Percentiles rank a stretch among this genome's conserved stretches.
These are phyloP conservation scores for Prinia subflava DNA, from an alignment of 2,113 vertebrate genomes.

Conservation along the genomic window DNA sequence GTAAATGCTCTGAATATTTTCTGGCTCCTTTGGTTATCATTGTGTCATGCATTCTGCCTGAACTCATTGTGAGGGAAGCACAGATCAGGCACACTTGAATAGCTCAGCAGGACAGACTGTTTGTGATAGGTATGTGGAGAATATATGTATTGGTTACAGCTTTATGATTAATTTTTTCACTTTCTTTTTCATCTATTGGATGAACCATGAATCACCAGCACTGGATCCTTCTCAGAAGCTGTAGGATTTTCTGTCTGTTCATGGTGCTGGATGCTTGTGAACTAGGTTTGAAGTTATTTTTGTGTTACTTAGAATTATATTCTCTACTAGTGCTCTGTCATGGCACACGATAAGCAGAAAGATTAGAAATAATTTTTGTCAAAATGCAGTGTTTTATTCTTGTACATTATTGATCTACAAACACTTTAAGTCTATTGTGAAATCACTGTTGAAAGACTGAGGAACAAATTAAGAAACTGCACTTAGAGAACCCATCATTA, in stretches of 20 bases:
- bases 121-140: neutral
- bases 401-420: conserved; percentile 69
- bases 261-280: neutral
- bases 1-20: neutral
- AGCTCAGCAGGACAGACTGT: neutral
- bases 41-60: neutral
- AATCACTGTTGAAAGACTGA: conserved; percentile 53
- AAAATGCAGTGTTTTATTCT: conserved; percentile 64
- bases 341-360: conserved; percentile 24
- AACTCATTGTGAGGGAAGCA: neutral
- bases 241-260: conserved; percentile 26
- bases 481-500: conserved; percentile 74
- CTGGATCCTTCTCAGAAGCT: neutral
- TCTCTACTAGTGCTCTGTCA: conserved; percentile 54
- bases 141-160: neutral
- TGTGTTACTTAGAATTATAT: conserved; percentile 9
- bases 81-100: neutral
- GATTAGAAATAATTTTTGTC: conserved; percentile 58
- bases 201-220: conserved; percentile 12
- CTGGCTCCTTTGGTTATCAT: neutral
- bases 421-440: conserved; percentile 66
- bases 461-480: conserved; percentile 69
- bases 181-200: neutral
- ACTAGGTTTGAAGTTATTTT: conserved; percentile 18
- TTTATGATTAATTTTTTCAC: neutral